Evolutionary conservation across 2,113 vertebrate genomes (phyloP).

Genomic region (Microcebus griseorufus): DNA sequence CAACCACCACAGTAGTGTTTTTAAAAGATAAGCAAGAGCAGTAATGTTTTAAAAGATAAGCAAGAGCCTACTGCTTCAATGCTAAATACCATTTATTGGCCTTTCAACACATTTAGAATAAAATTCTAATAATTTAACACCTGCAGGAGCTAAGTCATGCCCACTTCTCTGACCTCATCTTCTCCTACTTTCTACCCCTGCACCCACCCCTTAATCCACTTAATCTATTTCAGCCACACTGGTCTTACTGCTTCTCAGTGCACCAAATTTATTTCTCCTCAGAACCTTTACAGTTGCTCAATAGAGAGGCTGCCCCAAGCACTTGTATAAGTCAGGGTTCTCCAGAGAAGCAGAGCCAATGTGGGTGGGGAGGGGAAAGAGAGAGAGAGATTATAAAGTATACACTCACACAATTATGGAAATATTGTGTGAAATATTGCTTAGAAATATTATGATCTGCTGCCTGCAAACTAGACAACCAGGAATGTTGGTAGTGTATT

Average conservation of each 20-base stretch:
- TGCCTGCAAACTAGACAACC: neutral
- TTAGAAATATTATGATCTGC: neutral
- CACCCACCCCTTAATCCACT: neutral
- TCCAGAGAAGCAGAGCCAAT: neutral
- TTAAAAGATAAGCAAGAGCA: neutral
- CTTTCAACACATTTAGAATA: neutral
- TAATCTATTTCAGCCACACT: neutral
- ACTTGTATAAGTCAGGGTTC: neutral
- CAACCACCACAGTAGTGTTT: neutral
- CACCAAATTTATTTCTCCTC: neutral
- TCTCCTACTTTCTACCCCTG: neutral
- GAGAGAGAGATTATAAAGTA: neutral
- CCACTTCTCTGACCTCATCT: neutral
- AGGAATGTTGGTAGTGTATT: neutral
- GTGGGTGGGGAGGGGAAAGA: too few relatives aligned
- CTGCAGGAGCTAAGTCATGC: neutral
- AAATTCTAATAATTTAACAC: neutral
- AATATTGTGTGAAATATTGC: too few relatives aligned
- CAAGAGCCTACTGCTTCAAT: neutral
- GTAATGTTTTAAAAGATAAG: neutral
- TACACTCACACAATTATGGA: neutral
- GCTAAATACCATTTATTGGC: neutral
- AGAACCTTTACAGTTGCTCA: neutral
- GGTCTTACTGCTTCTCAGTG: neutral
- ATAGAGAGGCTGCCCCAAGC: neutral